phyloP scores from a whole-genome alignment of 2,113 vertebrate species.

The Elephas maximus region DNA sequence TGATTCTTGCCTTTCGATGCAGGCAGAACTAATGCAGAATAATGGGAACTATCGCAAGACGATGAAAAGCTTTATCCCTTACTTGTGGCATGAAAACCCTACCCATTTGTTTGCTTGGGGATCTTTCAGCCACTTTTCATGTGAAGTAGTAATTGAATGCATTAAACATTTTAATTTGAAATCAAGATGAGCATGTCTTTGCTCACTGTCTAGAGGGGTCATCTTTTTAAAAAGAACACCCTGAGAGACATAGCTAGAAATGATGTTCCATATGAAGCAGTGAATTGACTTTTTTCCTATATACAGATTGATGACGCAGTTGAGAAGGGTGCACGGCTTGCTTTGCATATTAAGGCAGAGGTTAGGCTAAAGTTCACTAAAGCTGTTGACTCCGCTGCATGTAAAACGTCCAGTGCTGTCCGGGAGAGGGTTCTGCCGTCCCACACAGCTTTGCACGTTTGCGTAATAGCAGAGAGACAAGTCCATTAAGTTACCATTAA shows the following conservation, averaged over 20 bases:
- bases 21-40: not conserved
- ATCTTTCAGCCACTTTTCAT: conserved; percentile 43
- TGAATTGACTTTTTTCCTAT: not conserved
- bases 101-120: conserved; percentile 47
- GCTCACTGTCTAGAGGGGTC: not conserved
- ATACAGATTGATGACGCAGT: not conserved
- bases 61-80: conserved; percentile 3
- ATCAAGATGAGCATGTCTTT: conserved; percentile 18
- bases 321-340: conserved; percentile 42
- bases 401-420: conserved; percentile 17
- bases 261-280: not conserved
- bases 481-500: conserved; percentile 69
- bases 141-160: conserved; percentile 49
- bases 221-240: not conserved
- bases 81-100: conserved; percentile 10
- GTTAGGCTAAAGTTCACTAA: conserved; percentile 55
- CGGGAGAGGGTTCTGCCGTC: conserved; percentile 18
- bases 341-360: conserved; percentile 33
- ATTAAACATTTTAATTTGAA: conserved; percentile 72
- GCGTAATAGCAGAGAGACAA: conserved; percentile 29
- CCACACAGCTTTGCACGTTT: conserved; percentile 51
- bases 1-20: not conserved
- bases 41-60: conserved; percentile 26
- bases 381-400: conserved; percentile 51
- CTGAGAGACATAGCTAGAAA: conserved; percentile 8